Evolutionary conservation across 37 sponge, comb jelly and placozoan species (phyloP).

Genomic region (Mnemiopsis leidyi): DNA sequence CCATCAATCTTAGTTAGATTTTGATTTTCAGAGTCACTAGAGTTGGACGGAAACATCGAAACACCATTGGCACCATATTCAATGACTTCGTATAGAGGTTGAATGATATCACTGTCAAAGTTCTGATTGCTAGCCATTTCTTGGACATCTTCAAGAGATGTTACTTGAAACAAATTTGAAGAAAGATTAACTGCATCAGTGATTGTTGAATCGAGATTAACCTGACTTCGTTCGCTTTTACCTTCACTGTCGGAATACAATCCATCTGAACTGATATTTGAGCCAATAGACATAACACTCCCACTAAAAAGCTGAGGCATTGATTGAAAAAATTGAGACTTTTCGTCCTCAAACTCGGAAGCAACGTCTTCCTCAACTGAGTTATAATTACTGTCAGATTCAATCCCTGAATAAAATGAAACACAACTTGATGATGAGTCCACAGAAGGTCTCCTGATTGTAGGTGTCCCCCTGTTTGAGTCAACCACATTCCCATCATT

Average conservation of each 20-base stretch:
- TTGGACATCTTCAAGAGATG: neutral
- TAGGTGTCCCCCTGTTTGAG: neutral
- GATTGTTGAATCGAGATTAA: neutral
- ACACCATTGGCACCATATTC: conserved; percentile 7
- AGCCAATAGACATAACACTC: neutral
- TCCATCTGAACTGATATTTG: neutral
- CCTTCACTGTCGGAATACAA: neutral
- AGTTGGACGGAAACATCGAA: neutral
- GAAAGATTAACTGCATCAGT: neutral
- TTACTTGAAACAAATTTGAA: neutral
- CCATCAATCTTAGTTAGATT: neutral
- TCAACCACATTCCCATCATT: neutral
- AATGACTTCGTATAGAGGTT: neutral
- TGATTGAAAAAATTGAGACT: neutral
- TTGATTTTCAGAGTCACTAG: neutral
- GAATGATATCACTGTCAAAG: neutral
- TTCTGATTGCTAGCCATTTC: neutral
- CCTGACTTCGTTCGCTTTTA: neutral
- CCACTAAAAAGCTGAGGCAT: neutral
- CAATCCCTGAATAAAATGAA: neutral
- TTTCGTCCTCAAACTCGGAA: neutral
- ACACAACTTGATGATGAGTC: neutral
- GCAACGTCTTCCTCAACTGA: conserved; percentile 9
- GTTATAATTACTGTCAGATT: conserved; percentile 13
- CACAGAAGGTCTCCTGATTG: neutral